Conservation (phyloP, 2,888 invertebrate genomes). For the Oxyscelio sp. region DNA sequence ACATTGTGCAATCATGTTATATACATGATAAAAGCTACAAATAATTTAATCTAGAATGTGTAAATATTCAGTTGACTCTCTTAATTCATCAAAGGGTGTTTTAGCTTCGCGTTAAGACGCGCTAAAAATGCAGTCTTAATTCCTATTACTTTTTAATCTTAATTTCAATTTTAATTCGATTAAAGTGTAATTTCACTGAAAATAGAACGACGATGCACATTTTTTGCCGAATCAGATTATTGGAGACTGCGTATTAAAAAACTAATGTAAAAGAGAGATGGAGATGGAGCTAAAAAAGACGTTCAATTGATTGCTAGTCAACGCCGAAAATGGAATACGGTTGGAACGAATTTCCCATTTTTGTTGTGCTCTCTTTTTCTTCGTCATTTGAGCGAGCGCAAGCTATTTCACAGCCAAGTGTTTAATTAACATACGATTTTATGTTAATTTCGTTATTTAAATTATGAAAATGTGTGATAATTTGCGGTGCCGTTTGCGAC, state of each 20-base stretch:
- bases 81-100: no score
- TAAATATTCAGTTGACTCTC: no score
- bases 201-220: slow-evolving; percentile 6
- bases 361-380: neutral
- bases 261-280: slow-evolving; percentile 6
- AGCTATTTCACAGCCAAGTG: neutral
- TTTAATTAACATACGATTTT: neutral
- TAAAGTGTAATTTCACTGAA: neutral
- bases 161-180: slow-evolving; percentile 17
- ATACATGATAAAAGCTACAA: no score
- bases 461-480: slow-evolving; percentile 46
- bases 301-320: slow-evolving; percentile 12
- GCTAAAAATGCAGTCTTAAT: no score
- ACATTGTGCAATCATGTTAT: no score
- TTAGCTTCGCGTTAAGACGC: no score
- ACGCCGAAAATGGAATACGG: slow-evolving; percentile 7
- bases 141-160: slow-evolving; percentile 25
- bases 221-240: slow-evolving; percentile 20
- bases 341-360: neutral
- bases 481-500: neutral
- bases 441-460: slow-evolving; percentile 19
- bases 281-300: neutral
- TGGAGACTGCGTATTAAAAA: no score
- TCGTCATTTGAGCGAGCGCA: neutral
- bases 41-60: no score